Conservation (phyloP, 1,140 invertebrate genomes). For the Procambarus clarkii region DNA sequence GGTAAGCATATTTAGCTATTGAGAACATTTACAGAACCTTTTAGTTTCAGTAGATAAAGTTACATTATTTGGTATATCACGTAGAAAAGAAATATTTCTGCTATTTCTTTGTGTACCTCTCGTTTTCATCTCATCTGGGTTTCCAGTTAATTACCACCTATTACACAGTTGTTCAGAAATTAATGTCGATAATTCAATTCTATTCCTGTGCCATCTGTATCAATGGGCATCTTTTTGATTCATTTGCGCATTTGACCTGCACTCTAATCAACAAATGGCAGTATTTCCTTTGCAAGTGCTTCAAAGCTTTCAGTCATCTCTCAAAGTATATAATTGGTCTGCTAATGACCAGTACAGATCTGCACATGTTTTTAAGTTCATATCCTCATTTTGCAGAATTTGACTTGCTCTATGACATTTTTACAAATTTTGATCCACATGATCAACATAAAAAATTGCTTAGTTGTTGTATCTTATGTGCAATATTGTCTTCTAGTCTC, state of each 20-base stretch:
- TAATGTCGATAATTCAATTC: too few relatives aligned
- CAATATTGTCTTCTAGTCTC: conserved; percentile 11
- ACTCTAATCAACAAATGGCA: conserved; percentile 32
- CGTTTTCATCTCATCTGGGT: too few relatives aligned
- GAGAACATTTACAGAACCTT: too few relatives aligned
- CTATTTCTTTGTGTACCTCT: too few relatives aligned
- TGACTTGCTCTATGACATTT: neutral
- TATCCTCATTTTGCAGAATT: neutral
- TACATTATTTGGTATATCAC: too few relatives aligned
- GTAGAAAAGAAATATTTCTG: too few relatives aligned
- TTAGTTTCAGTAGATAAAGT: too few relatives aligned
- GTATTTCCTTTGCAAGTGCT: conserved; percentile 32
- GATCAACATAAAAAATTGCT: conserved; percentile 71
- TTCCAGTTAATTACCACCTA: too few relatives aligned
- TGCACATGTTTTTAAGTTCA: neutral
- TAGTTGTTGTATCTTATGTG: conserved; percentile 38
- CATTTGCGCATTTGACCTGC: neutral
- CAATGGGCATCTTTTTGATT: neutral
- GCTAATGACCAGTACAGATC: neutral
- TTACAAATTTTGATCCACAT: conserved; percentile 41
- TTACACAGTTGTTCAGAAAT: too few relatives aligned
- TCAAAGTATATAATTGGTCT: neutral
- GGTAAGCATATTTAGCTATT: neutral
- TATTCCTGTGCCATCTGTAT: too few relatives aligned
- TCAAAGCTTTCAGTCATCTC: neutral